A percentile compares a stretch with the other conserved stretches of the same genome.
These are phyloP conservation scores for Drosophila tropicalis DNA, from an alignment of 1,140 invertebrate species.

Conservation along the genomic window DNA sequence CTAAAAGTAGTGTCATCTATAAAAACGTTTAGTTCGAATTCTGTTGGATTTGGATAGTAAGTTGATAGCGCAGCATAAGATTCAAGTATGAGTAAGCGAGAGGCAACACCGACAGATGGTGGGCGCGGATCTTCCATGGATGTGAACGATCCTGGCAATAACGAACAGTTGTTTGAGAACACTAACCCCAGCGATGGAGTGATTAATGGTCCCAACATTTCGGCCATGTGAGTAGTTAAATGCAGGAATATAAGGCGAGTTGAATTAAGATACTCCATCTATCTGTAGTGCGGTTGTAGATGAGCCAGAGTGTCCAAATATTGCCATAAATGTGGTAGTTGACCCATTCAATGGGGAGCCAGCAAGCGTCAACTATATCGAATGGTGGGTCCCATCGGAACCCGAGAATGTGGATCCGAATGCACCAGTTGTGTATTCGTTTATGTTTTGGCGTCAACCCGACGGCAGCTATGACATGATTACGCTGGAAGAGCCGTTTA, in stretches of 20 bases:
- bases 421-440: neutral
- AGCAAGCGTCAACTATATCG: no score
- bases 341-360: neutral
- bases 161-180: neutral
- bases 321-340: no score
- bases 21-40: neutral
- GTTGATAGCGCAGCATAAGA: neutral
- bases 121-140: no score
- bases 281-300: neutral
- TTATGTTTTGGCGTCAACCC: neutral
- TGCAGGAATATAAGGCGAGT: neutral
- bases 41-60: neutral
- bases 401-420: no score
- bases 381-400: neutral
- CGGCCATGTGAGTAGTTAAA: neutral
- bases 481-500: neutral
- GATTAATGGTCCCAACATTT: neutral
- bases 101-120: neutral
- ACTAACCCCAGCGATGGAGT: no score
- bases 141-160: no score
- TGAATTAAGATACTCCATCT: neutral
- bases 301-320: no score
- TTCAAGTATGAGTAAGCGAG: neutral
- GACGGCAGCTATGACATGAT: slow-evolving; percentile 18
- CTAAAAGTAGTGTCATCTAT: neutral